Conservation (phyloP, 2,113 vertebrate genomes). For the Petrocephalus zakoni region DNA sequence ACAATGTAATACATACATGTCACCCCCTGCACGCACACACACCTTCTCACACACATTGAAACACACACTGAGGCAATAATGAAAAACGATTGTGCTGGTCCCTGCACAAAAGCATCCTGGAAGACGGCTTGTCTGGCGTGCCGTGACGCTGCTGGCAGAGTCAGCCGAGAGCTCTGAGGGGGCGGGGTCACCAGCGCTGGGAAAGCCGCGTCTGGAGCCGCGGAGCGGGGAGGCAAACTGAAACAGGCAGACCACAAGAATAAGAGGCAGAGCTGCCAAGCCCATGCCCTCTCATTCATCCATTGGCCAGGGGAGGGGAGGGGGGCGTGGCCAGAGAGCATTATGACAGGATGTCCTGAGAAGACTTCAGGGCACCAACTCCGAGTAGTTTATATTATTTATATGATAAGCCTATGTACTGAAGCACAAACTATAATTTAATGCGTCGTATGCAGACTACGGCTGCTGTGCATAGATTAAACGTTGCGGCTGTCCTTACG, state of each 20-base stretch:
- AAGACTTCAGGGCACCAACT: conserved; percentile 38
- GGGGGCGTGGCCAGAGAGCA: conserved; percentile 58
- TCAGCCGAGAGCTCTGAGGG: conserved; percentile 30
- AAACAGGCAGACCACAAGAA: conserved; percentile 18
- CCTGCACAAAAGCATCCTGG: conserved; percentile 25
- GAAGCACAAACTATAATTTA: neutral
- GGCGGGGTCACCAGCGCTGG: conserved; percentile 41
- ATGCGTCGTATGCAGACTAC: neutral
- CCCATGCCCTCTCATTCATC: neutral
- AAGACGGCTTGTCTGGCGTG: conserved; percentile 36
- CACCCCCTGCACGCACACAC: neutral
- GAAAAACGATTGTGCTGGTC: conserved; percentile 23
- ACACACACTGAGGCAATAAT: conserved; percentile 12
- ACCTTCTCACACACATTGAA: neutral
- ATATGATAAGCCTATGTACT: neutral
- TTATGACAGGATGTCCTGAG: conserved; percentile 48
- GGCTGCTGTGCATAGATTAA: neutral
- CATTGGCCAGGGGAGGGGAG: conserved; percentile 17
- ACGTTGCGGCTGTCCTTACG: neutral
- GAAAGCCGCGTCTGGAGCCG: conserved; percentile 34
- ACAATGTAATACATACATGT: neutral
- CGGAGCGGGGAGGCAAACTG: conserved; percentile 23
- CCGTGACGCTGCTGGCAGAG: conserved; percentile 35
- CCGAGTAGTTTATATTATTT: neutral
- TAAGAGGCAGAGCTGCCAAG: conserved; percentile 29